Percentiles rank a stretch among this genome's conserved stretches.
phyloP scores from a whole-genome alignment of 2,113 vertebrate species.

The Edolisoma coerulescens region DNA sequence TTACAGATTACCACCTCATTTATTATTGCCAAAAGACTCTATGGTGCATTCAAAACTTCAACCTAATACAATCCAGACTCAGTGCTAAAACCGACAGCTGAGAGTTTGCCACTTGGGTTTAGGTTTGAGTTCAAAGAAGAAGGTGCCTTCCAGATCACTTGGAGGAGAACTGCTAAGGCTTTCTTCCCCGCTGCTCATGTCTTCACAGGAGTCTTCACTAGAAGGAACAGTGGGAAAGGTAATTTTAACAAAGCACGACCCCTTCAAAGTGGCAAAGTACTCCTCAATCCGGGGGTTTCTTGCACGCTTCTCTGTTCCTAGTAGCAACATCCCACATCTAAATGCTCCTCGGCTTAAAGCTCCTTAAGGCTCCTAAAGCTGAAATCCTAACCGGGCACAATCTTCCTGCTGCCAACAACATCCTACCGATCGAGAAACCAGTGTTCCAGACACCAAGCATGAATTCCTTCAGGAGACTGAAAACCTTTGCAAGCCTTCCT shows the following conservation, averaged over 20 bases:
- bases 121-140: conserved; percentile 82
- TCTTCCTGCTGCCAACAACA: neutral
- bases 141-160: conserved; percentile 81
- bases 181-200: conserved; percentile 92
- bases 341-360: neutral
- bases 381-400: neutral
- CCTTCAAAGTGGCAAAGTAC: neutral
- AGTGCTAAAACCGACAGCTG: conserved; percentile 43
- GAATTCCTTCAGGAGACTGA: neutral
- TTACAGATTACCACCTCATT: conserved; percentile 30
- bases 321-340: neutral
- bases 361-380: neutral
- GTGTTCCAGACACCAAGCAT: neutral
- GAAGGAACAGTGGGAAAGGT: neutral
- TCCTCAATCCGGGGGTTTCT: neutral
- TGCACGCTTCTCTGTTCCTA: neutral
- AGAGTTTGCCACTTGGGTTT: conserved; percentile 67
- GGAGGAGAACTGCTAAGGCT: conserved; percentile 85
- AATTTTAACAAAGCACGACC: neutral
- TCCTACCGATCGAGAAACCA: neutral
- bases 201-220: conserved; percentile 93
- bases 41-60: neutral
- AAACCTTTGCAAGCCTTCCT: neutral
- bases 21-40: conserved; percentile 71
- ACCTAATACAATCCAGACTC: conserved; percentile 17